Base-by-base conservation (phyloP, 2,888 invertebrate species). In the Lepidochitona cinerea region DNA sequence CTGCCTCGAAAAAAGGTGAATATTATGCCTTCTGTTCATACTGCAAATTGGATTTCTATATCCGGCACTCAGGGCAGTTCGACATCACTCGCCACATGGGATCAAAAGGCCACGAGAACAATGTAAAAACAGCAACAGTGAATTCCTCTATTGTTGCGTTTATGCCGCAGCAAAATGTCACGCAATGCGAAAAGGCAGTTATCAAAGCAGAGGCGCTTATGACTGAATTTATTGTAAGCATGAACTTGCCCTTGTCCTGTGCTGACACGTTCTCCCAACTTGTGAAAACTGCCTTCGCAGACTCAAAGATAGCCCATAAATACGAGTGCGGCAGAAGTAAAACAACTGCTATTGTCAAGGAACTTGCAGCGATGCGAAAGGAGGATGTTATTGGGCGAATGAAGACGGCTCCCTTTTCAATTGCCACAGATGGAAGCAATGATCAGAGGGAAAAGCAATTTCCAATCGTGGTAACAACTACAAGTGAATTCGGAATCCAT, bases 371-470 rank as follows among this genome's bases (percentile, higher is more conserved):
- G 12, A 32, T 23, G 26, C 7, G 14, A 29, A 70, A 35, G 54
- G 26, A 23, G 9, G 29, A 26, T 12, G n/a, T 33, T 7, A 32
- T 32, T 14, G 70, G 18, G 14, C 4, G 23, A 35, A 54, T 49
- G 23, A 32, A 52, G 18, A 53, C 41, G 14, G 23, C 14, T 53
- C 4, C 69, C 1, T 41, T 32, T 37, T 29, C 18, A n/a, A 33
- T 71, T 23, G 41, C 37, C n/a, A 53, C 53, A 23, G 73, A 73
- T 54, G 71, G 71, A 14, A 49, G 71, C 71, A 73, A 71, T 29
- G 70, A 71, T 37, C 33, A 52, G 29, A 54, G 37, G 4, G 59
- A 59, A 26, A 73, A 71, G 26, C 35, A 72, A 54, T 73, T 59
- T 53, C 71, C 73, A 3, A 71, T 73, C 23, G 73, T 73, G 23